These are phyloP conservation scores for Synergus laeviventris DNA, from an alignment of 2,888 invertebrate species.

Conservation along the genomic window DNA sequence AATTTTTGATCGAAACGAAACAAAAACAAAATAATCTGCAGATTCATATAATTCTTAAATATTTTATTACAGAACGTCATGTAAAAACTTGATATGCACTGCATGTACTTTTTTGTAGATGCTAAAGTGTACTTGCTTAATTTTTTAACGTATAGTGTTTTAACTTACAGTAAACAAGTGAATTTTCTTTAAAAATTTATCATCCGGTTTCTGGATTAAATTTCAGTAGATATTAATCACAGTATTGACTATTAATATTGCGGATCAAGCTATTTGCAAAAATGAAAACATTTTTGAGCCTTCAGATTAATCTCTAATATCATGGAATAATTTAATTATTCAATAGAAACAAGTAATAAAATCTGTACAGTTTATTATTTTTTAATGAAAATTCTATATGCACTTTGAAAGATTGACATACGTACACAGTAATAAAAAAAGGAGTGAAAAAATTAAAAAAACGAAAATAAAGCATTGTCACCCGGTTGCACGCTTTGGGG, in stretches of 20 bases:
- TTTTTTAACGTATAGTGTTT: neutral
- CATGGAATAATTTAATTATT: neutral
- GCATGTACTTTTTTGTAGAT: conserved; percentile 3
- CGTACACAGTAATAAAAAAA: neutral
- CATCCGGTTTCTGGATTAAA: neutral
- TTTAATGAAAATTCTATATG: neutral
- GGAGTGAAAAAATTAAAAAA: neutral
- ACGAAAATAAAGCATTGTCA: neutral
- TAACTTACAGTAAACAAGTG: neutral
- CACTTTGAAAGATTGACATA: neutral
- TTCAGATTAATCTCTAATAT: conserved; percentile 7
- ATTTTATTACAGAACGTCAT: conserved; percentile 15
- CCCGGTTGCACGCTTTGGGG: neutral
- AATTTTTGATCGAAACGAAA: neutral
- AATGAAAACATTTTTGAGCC: neutral
- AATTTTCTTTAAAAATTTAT: neutral
- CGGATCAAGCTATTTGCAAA: neutral
- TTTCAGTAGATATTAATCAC: neutral
- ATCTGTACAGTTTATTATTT: neutral
- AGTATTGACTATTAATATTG: neutral
- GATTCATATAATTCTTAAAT: conserved; percentile 5
- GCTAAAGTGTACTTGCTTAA: neutral
- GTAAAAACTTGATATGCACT: conserved; percentile 9
- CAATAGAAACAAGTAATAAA: conserved; percentile 3
- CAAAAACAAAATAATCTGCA: neutral